Evolutionary conservation across 2,888 invertebrate species (phyloP).

Genomic region (Lordiphosa fenestrarum): DNA sequence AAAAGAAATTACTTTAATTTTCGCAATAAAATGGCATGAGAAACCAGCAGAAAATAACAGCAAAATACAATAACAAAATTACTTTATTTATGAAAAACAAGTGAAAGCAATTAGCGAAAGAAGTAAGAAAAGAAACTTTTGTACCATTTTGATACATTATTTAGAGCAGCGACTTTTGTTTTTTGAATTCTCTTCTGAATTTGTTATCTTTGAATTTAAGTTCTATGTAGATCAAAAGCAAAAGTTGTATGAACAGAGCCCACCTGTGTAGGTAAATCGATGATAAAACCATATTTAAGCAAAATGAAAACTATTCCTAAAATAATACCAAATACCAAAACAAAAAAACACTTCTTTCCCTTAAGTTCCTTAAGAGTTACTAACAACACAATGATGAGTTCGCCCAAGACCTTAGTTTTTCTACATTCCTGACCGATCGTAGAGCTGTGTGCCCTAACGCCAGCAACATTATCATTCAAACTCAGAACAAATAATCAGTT

Average conservation of each 20-base stretch:
- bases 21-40: constrained; percentile 42
- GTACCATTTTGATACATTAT: constrained; percentile 71
- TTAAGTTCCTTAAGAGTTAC: constrained; percentile 33
- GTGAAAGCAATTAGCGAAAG: constrained; percentile 32
- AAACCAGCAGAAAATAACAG: constrained; percentile 14
- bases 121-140: constrained; percentile 32
- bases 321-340: neutral
- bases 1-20: constrained; percentile 70
- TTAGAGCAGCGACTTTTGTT: constrained; percentile 60
- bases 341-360: constrained; percentile 3
- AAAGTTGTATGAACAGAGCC: constrained; percentile 48
- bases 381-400: constrained; percentile 7
- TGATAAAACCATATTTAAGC: constrained; percentile 37
- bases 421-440: neutral
- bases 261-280: constrained; percentile 61
- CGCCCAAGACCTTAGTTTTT: neutral
- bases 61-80: constrained; percentile 62
- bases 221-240: constrained; percentile 45
- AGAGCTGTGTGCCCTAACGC: constrained; percentile 1
- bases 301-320: constrained; percentile 21
- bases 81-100: constrained; percentile 64
- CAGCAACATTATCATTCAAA: constrained; percentile 24
- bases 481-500: constrained; percentile 60
- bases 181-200: constrained; percentile 37
- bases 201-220: constrained; percentile 19